These are phyloP conservation scores for Anarrhichthys ocellatus DNA, from an alignment of 2,113 vertebrate genomes.

Conservation along the genomic window DNA sequence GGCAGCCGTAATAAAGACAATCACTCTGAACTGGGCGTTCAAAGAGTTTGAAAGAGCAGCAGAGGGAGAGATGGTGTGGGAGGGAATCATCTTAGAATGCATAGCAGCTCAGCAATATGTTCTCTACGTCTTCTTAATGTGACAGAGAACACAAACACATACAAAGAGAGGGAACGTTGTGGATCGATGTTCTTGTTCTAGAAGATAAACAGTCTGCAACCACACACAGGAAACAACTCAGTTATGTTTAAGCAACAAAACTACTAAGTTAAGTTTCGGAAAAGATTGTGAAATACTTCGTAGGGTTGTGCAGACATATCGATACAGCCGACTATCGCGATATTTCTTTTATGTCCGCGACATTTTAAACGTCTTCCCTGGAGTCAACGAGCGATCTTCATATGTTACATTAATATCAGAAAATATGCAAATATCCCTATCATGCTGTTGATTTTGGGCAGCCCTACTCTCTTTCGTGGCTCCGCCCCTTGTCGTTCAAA, in stretches of 20 bases:
- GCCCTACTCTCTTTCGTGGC: not conserved
- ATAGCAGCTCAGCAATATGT: not conserved
- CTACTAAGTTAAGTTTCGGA: no score
- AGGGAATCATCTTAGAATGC: not conserved
- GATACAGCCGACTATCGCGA: no score
- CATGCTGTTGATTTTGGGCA: no score
- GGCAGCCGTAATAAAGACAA: not conserved
- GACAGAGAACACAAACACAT: constrained; percentile 2
- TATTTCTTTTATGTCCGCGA: no score
- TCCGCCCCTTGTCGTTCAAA: not conserved
- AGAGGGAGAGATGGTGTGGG: not conserved
- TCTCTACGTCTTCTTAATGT: constrained; percentile 1
- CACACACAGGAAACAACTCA: no score
- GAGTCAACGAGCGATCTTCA: no score
- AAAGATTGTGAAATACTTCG: no score
- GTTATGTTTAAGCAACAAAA: no score
- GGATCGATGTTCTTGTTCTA: not conserved
- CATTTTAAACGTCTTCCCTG: no score
- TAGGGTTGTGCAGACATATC: no score
- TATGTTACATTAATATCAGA: no score
- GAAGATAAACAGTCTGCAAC: not conserved
- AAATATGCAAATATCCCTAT: no score
- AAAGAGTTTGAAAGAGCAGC: not conserved
- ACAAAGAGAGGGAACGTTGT: not conserved
- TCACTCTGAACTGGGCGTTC: not conserved